These are phyloP conservation scores for Parnassius orleans DNA, from an alignment of 2,888 invertebrate species.

Conservation along the genomic window DNA sequence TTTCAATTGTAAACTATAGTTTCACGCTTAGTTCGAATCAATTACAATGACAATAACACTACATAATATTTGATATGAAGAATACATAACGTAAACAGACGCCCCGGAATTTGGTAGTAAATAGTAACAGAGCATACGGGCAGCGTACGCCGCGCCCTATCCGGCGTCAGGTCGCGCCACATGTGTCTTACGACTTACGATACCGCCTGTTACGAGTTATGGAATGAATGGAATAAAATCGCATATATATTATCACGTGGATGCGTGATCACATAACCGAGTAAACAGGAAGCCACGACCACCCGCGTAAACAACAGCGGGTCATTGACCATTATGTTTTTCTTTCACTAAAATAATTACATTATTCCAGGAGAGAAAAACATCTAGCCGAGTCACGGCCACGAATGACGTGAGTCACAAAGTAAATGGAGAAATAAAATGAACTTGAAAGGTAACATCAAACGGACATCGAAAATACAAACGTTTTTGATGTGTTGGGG, in stretches of 20 bases:
- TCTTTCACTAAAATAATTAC: slow-evolving; percentile 32
- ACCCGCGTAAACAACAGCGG: slow-evolving; percentile 36
- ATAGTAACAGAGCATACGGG: slow-evolving; percentile 22
- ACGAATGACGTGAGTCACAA: slow-evolving; percentile 19
- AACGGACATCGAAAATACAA: slow-evolving; percentile 28
- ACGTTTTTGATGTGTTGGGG: slow-evolving; percentile 2
- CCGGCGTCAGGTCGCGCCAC: slow-evolving; percentile 35
- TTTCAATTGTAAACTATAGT: not conserved
- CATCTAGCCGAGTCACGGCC: slow-evolving; percentile 23
- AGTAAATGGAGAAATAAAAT: slow-evolving; percentile 13
- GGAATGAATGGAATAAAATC: slow-evolving; percentile 32
- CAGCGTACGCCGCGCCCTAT: slow-evolving; percentile 49
- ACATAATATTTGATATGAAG: not conserved
- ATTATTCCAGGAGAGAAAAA: slow-evolving; percentile 21
- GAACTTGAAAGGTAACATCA: slow-evolving; percentile 15
- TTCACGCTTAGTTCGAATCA: not conserved
- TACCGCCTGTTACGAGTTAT: slow-evolving; percentile 17
- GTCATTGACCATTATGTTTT: slow-evolving; percentile 45
- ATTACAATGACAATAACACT: too few relatives aligned
- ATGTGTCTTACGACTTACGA: slow-evolving; percentile 30
- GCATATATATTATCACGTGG: slow-evolving; percentile 37
- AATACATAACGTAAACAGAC: not conserved
- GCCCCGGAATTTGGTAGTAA: slow-evolving; percentile 20
- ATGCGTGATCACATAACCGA: slow-evolving; percentile 34
- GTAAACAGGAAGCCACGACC: slow-evolving; percentile 46